phyloP scores from a whole-genome alignment of 2,113 vertebrate genomes.

The Columba livia region DNA sequence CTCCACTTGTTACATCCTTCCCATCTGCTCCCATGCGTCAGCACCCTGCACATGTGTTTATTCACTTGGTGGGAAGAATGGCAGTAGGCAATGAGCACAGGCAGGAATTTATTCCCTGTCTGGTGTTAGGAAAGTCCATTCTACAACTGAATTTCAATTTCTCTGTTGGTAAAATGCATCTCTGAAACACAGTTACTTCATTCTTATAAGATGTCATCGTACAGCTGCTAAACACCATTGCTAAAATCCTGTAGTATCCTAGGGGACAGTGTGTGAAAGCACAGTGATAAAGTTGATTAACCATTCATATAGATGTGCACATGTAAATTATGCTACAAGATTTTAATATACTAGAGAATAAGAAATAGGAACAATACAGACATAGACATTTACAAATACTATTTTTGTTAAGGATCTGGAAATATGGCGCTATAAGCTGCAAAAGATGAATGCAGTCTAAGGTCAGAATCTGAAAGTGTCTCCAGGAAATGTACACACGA shows the following conservation, averaged over 20 bases:
- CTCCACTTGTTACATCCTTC: neutral
- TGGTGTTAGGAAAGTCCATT: neutral
- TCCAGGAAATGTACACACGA: neutral
- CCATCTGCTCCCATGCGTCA: neutral
- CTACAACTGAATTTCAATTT: neutral
- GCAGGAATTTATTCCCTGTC: neutral
- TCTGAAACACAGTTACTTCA: neutral
- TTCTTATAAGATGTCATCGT: neutral
- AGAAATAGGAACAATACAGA: neutral
- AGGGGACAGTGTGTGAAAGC: neutral
- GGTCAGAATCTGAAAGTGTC: neutral
- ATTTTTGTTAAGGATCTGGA: neutral
- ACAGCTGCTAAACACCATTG: neutral
- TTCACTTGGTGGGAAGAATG: neutral
- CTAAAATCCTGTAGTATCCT: neutral
- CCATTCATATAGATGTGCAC: neutral
- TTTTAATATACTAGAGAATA: neutral
- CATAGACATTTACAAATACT: neutral
- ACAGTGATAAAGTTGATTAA: neutral
- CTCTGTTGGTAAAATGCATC: neutral
- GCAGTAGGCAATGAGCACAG: neutral
- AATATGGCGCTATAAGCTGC: neutral
- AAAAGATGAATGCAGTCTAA: neutral
- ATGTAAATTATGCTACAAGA: neutral
- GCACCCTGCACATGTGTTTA: too few species aligned